These are phyloP conservation scores for Seira musarum DNA, from an alignment of 2,888 invertebrate species.

Conservation along the genomic window DNA sequence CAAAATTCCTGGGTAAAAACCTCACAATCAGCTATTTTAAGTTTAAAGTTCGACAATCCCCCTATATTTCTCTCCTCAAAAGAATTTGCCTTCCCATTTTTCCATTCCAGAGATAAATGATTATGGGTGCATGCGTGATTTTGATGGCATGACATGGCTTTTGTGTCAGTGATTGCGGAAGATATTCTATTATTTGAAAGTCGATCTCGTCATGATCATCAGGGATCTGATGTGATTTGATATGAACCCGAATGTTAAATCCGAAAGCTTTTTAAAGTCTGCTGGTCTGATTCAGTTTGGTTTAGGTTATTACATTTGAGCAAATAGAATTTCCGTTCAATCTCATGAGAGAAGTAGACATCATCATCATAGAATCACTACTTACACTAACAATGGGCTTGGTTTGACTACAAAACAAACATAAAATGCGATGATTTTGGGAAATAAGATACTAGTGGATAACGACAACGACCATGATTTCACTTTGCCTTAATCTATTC, in stretches of 20 bases:
- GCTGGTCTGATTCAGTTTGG: no score
- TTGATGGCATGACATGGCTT: no score
- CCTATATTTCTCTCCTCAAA: no score
- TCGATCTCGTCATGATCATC: slow-evolving; percentile 4
- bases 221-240: neutral
- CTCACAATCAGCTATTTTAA: no score
- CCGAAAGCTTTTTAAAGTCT: no score
- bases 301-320: neutral
- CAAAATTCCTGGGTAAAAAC: no score
- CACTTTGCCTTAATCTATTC: neutral
- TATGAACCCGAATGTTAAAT: no score
- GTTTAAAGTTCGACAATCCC: no score
- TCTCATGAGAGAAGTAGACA: no score
- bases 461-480: neutral
- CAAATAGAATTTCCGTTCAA: neutral
- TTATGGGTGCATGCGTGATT: neutral
- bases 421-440: neutral
- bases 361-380: neutral
- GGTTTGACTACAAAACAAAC: no score
- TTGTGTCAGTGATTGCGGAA: neutral
- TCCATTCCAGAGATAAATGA: neutral
- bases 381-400: no score
- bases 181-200: slow-evolving; percentile 2
- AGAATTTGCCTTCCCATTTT: no score
- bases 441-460: neutral